These are phyloP conservation scores for Microctenopoma steveboyesi DNA, from an alignment of 2,797 vertebrate species.

Conservation along the genomic window DNA sequence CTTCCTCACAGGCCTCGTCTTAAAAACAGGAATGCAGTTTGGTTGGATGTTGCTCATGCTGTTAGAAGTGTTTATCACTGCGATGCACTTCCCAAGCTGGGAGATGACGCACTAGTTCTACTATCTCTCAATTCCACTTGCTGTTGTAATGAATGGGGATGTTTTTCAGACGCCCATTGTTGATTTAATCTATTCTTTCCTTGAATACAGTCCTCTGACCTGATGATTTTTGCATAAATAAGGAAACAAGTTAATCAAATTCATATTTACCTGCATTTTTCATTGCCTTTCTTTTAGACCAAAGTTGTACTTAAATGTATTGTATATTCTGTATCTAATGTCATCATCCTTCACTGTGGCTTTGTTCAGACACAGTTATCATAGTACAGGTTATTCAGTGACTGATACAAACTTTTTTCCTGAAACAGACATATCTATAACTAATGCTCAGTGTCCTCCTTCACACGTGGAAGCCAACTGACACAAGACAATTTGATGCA, in stretches of 20 bases:
- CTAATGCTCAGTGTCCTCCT: slow-evolving; percentile 3
- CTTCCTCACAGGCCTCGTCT: not conserved
- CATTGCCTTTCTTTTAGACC: not conserved
- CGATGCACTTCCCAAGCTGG: slow-evolving; percentile 29
- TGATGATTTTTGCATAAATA: slow-evolving; percentile 43
- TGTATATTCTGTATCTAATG: not conserved
- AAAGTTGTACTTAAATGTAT: not conserved
- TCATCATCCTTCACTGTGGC: not conserved
- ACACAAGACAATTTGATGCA: slow-evolving; percentile 26
- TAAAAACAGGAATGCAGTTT: not conserved
- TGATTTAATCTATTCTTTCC: slow-evolving; percentile 55
- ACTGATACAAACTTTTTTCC: slow-evolving; percentile 12
- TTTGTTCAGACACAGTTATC: slow-evolving; percentile 4
- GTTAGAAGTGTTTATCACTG: slow-evolving; percentile 18
- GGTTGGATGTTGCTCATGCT: not conserved
- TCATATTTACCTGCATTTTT: not conserved
- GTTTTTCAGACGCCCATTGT: slow-evolving; percentile 48
- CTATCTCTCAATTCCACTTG: slow-evolving; percentile 43
- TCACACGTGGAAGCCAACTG: not conserved
- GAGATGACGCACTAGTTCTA: slow-evolving; percentile 27
- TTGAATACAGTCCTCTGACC: slow-evolving; percentile 45
- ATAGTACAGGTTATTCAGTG: slow-evolving; percentile 7
- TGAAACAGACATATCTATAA: slow-evolving; percentile 25
- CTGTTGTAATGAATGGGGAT: slow-evolving; percentile 58
- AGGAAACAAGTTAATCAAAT: slow-evolving; percentile 33